Evolutionary conservation across 53 echinoderm and acorn worm species (phyloP), one percentile per base, ranked within the genome.

Genomic region (Mesocentrotus franciscanus): DNA sequence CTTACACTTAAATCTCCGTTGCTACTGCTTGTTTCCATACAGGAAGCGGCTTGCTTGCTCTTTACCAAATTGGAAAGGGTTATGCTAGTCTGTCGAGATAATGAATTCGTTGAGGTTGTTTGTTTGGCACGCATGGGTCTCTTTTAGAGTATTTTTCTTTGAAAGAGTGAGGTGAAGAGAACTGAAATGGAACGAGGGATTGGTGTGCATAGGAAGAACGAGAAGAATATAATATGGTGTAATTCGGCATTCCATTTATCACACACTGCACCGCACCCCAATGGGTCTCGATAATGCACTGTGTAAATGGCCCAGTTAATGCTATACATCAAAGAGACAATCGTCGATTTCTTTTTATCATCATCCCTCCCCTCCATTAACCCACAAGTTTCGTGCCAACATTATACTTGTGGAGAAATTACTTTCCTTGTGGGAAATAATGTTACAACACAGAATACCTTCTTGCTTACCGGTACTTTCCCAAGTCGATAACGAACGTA

Each of bases 121-220:
- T 81, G 81, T 81, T 81, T 81, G 81, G 36, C 81, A 81, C 36
- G 81, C 81, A 81, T 81, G 81, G 81, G 42, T 81, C 42, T 81
- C 81, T 81, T 81, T 81, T 42, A 18, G 81, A 81, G 81, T 81
- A 42, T 36, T 36, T 36, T 22, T 81, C 81, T 81, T 81, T 81
- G 81, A 42, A 22, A 81, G 42, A 81, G 36, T 36, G 36, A 81
- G 81, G 42, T 42, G 42, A 81, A 81, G 81, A 81, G 81, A 42
- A 81, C 15, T 81, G 81, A 81, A 39, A 39, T 42, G 81, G 81
- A 81, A 81, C 81, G 81, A 81, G 81, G 20, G 81, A 13, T 39
- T 42, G 36, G 81, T 36, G 36, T 36, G 15, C 36, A 81, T 81
- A 81, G 36, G 15, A 42, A 39, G 42, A 33, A 39, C 42, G 42